Evolutionary conservation across 2,888 invertebrate species (phyloP).

Genomic region (Lamellibrachia columna): DNA sequence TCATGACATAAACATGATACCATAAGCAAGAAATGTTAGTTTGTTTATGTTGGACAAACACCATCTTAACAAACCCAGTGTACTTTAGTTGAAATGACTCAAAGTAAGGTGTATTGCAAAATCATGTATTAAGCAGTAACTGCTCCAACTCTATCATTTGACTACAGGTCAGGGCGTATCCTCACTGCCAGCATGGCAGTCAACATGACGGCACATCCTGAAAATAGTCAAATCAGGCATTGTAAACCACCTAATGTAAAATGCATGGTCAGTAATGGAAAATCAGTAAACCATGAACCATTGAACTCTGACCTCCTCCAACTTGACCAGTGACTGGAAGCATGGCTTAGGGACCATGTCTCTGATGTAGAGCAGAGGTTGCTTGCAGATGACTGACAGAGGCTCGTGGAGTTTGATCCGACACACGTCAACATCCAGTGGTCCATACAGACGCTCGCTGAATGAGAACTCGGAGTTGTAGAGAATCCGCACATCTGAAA

Average conservation of each 20-base stretch:
- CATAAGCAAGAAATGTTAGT: not conserved
- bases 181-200: too few relatives aligned
- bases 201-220: too few relatives aligned
- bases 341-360: conserved; percentile 64
- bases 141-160: too few relatives aligned
- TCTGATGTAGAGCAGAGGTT: conserved; percentile 62
- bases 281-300: not conserved
- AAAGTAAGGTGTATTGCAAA: too few relatives aligned
- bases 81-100: too few relatives aligned
- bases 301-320: conserved; percentile 54
- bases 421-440: conserved; percentile 62
- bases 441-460: conserved; percentile 59
- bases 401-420: conserved; percentile 63
- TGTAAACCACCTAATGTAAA: too few relatives aligned
- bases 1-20: too few relatives aligned
- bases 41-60: not conserved
- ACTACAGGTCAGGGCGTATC: too few relatives aligned
- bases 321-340: conserved; percentile 60
- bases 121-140: too few relatives aligned
- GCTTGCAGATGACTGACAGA: conserved; percentile 57
- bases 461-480: conserved; percentile 62
- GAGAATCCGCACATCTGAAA: conserved; percentile 36
- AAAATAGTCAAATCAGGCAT: too few relatives aligned
- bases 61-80: too few relatives aligned
- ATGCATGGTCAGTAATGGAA: not conserved